Conservation (phyloP, 2,113 vertebrate genomes). For the Zosterops japonicus region DNA sequence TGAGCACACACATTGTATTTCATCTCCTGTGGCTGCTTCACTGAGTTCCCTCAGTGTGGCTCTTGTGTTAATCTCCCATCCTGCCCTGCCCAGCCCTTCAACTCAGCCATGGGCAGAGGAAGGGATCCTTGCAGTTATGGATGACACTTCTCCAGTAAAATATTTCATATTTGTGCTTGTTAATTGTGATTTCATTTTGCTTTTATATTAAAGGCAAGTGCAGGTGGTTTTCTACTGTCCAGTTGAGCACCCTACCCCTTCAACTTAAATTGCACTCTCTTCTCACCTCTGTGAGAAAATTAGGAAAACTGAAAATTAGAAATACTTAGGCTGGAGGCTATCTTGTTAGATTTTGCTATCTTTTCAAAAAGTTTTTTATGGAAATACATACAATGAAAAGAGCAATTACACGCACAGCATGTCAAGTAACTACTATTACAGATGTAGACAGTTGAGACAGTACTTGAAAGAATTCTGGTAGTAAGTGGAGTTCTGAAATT, state of each 20-base stretch:
- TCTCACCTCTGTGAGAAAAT: not conserved
- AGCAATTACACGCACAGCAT: not conserved
- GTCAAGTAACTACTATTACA: not conserved
- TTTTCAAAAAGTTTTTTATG: not conserved
- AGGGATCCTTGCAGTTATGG: conserved; percentile 21
- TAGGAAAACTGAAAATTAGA: not conserved
- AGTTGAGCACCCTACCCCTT: not conserved
- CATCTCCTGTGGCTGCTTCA: conserved; percentile 49
- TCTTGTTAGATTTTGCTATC: not conserved
- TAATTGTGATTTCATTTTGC: not conserved
- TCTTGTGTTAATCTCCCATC: conserved; percentile 47
- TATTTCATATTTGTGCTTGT: not conserved
- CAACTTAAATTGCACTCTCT: accelerated
- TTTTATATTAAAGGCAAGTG: not conserved
- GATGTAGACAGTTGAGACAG: not conserved
- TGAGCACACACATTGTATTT: conserved; percentile 25
- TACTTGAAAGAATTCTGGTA: not conserved
- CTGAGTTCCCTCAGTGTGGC: not conserved
- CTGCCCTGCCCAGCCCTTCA: conserved; percentile 54
- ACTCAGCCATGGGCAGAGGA: not conserved
- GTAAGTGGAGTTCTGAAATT: not conserved
- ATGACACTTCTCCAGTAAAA: conserved; percentile 36
- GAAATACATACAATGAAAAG: not conserved
- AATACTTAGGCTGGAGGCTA: not conserved
- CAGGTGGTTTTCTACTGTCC: not conserved